Conservation (phyloP, 1,140 invertebrate genomes). For the Drosophila kepulauana region DNA sequence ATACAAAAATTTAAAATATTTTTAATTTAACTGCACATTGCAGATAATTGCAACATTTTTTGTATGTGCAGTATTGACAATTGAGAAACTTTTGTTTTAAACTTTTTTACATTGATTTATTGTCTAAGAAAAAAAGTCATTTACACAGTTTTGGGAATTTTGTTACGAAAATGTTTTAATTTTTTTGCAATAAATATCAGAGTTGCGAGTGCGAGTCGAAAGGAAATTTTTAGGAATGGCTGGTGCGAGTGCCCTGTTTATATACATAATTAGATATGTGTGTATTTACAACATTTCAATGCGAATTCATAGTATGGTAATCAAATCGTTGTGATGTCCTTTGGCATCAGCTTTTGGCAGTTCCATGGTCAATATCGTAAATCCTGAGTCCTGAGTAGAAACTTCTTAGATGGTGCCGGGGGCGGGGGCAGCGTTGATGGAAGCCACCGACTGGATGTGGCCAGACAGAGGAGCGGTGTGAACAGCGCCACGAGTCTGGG, state of each 20-base stretch:
- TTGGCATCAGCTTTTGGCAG: constrained; percentile 50
- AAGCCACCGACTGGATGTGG: constrained; percentile 76
- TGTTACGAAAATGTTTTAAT: constrained; percentile 39
- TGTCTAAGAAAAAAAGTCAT: constrained; percentile 42
- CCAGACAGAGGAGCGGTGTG: constrained; percentile 86
- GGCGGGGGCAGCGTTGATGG: constrained; percentile 85
- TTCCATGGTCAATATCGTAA: constrained; percentile 24
- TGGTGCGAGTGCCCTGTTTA: constrained; percentile 78
- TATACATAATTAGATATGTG: constrained; percentile 29
- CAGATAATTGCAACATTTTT: background rate
- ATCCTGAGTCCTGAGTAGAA: background rate
- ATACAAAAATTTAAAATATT: too few relatives aligned
- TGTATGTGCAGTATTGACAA: background rate
- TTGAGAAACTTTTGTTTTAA: background rate
- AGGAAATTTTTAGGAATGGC: constrained; percentile 57
- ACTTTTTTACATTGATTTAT: constrained; percentile 43
- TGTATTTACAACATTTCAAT: constrained; percentile 60
- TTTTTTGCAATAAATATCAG: constrained; percentile 49
- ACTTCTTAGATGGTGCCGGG: constrained; percentile 85
- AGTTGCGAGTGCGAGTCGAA: constrained; percentile 45
- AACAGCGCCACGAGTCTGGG: constrained; percentile 86
- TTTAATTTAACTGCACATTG: too few relatives aligned
- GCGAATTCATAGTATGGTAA: background rate
- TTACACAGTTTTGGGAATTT: constrained; percentile 28
- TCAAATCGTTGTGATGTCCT: background rate